These are phyloP conservation scores for Percopsis transmontana DNA, from an alignment of 2,113 vertebrate genomes.

Conservation along the genomic window DNA sequence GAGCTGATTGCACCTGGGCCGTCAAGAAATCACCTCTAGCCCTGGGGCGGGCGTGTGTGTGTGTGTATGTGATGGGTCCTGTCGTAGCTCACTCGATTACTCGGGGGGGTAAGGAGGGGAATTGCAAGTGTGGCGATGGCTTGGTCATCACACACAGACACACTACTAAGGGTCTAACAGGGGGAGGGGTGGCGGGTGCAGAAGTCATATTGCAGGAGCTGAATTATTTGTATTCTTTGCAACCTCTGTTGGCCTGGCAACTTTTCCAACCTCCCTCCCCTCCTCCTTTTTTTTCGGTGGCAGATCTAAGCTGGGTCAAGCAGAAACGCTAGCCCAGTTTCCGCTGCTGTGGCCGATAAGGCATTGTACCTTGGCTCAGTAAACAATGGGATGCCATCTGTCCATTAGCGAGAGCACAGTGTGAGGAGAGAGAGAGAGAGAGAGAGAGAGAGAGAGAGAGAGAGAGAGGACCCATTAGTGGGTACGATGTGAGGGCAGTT, in stretches of 20 bases:
- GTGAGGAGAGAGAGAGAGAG: constrained; percentile 28
- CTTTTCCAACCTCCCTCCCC: constrained; percentile 21
- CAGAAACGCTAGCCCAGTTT: constrained; percentile 78
- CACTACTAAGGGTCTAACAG: constrained; percentile 52
- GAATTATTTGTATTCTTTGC: constrained; percentile 16
- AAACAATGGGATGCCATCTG: constrained; percentile 80
- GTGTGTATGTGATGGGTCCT: constrained; percentile 43
- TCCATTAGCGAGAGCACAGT: constrained; percentile 72
- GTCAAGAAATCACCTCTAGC: constrained; percentile 83
- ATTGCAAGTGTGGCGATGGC: constrained; percentile 22
- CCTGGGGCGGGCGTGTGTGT: constrained; percentile 64
- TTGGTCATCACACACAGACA: constrained; percentile 31
- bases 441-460: constrained; percentile 13
- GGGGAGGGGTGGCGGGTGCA: constrained; percentile 39
- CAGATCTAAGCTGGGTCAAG: constrained; percentile 75
- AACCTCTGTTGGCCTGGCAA: constrained; percentile 45
- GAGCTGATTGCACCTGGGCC: constrained; percentile 84
- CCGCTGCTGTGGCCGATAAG: constrained; percentile 77
- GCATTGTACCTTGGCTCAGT: constrained; percentile 80
- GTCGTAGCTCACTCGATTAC: constrained; percentile 76
- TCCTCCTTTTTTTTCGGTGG: constrained; percentile 59
- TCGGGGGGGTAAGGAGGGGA: constrained; percentile 58
- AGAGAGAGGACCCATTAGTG: constrained; percentile 60
- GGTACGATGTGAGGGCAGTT: constrained; percentile 48
- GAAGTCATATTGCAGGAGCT: constrained; percentile 39